Evolutionary conservation across 2,113 vertebrate species (phyloP).

Genomic region (Rhabdornis inornatus): DNA sequence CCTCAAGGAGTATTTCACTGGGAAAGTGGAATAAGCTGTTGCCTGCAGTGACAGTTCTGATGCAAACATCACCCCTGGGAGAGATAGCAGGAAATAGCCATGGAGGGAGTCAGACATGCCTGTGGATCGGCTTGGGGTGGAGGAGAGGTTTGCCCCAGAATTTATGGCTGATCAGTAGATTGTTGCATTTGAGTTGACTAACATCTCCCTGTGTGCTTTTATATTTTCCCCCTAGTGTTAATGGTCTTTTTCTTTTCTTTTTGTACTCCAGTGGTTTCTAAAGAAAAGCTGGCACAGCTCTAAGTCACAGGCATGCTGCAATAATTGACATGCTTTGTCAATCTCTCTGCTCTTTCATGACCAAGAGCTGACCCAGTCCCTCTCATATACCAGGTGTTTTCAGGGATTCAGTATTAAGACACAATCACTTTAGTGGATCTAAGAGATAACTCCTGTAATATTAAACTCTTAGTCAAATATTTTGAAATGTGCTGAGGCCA

Average conservation of each 20-base stretch:
- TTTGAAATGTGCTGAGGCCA: not conserved
- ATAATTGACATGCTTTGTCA: not conserved
- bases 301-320: not conserved
- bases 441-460: not conserved
- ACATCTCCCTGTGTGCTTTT: not conserved
- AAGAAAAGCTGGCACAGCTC: not conserved
- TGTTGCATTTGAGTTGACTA: not conserved
- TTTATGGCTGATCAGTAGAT: not conserved
- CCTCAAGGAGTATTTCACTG: slow-evolving; percentile 1
- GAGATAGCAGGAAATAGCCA: not conserved
- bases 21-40: not conserved
- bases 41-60: not conserved
- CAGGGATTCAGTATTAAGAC: not conserved
- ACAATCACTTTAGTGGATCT: not conserved
- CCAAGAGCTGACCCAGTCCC: not conserved
- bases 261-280: not conserved
- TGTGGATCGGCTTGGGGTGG: not conserved
- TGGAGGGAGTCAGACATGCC: not conserved
- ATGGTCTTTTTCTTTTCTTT: not conserved
- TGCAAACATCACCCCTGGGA: not conserved
- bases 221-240: not conserved
- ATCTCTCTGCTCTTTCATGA: not conserved
- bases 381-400: not conserved
- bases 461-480: not conserved
- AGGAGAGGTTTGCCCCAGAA: not conserved